Evolutionary conservation across 2,113 vertebrate species (phyloP), one percentile per base, ranked within the genome.

Genomic region (Sceloporus tristichus): DNA sequence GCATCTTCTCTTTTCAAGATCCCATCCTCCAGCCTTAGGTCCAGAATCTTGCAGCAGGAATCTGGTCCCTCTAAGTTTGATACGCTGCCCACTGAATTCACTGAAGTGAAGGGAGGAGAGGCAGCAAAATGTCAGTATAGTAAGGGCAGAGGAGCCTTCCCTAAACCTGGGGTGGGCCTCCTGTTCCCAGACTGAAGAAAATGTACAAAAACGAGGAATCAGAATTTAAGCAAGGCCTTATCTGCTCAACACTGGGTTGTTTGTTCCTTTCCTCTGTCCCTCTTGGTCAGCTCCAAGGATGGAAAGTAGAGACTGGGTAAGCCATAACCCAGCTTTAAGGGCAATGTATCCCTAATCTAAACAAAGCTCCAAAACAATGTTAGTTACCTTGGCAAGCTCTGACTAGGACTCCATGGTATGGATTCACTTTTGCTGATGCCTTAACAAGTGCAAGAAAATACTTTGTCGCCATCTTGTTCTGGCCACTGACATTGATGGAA

Each of bases 401-500:
- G 23, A 74, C 29, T 38, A 76, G 42, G 19, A 38, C 74, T 77
- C 74, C 40, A 68, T 21, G 48, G 62, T 70, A 54, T 2, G 3
- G n/a, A 65, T 38, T 54, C 59, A 40, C 42, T 70, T 84, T 77
- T 40, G 14, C 27, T 79, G 10, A 56, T 78, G 62, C 48, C 87
- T 78, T 88, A 73, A 62, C 21, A 68, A 34, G 9, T 23, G 59
- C 29, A 2, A 18, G 54, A 76, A 70, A 88, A 77, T 4, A 11
- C 25, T 66, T 14, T 73, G 80, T 56, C 59, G n/a, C 73, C 80
- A 88, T 83, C 75, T 84, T 70, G 71, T 77, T 88, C 87, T 10
- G 21, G 73, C 8, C 54, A n/a, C 68, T 25, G 65, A 78, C 74
- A 84, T 21, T 84, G 87, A 88, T 84, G 74, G 87, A 88, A 56